phyloP scores from a whole-genome alignment of 2,113 vertebrate genomes.

The Hippocampus zosterae region DNA sequence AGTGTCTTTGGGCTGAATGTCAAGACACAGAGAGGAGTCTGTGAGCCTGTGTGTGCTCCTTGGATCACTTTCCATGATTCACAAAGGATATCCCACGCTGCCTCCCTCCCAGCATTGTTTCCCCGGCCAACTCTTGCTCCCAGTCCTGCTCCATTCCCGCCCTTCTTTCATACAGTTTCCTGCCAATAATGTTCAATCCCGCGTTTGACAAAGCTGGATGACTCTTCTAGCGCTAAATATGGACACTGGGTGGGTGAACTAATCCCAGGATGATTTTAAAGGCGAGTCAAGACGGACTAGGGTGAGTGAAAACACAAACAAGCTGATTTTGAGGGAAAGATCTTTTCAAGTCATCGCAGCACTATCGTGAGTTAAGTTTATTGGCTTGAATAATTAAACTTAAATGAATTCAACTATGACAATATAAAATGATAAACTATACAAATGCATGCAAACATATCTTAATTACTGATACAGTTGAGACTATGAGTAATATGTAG shows the following conservation, averaged over 20 bases:
- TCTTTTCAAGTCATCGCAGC: not conserved
- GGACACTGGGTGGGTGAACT: conserved; percentile 4
- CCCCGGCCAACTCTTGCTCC: conserved; percentile 10
- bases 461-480: no score
- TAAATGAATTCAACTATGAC: not conserved
- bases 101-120: conserved; percentile 10
- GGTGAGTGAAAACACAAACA: conserved; percentile 28
- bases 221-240: not conserved
- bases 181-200: conserved; percentile 13
- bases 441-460: no score
- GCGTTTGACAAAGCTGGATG: not conserved
- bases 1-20: conserved; percentile 17
- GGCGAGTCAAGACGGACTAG: conserved; percentile 12
- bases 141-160: conserved; percentile 4
- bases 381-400: not conserved
- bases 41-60: conserved; percentile 33
- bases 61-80: conserved; percentile 63
- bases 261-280: conserved; percentile 1
- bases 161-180: conserved; percentile 30
- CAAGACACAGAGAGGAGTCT: conserved; percentile 34
- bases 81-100: conserved; percentile 59
- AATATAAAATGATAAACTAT: no score
- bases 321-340: not conserved
- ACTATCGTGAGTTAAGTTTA: not conserved
- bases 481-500: no score